A percentile compares a stretch with the other conserved stretches of the same genome.
Conservation (phyloP, 2,113 vertebrate species). For the Tetrax tetrax region DNA sequence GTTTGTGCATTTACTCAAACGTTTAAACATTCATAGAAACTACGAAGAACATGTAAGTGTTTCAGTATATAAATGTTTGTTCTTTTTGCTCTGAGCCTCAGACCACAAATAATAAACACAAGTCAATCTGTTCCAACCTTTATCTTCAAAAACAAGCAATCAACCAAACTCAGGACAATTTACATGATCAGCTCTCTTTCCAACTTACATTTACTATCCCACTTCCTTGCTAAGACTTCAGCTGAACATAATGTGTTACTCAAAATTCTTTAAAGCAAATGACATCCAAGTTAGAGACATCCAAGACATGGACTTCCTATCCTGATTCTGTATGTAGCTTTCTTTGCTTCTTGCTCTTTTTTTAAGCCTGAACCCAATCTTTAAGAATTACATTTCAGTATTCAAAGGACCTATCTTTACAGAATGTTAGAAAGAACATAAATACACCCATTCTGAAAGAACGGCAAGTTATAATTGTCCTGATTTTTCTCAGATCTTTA, state of each 20-base stretch:
- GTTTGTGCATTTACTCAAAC: neutral
- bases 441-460: neutral
- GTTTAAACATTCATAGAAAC: neutral
- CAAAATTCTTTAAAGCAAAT: neutral
- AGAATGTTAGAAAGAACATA: neutral
- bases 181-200: neutral
- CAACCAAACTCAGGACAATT: constrained; percentile 15
- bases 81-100: neutral
- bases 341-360: neutral
- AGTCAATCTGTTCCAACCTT: constrained; percentile 36
- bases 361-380: neutral
- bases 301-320: neutral
- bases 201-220: neutral
- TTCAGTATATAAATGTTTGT: neutral
- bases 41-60: neutral
- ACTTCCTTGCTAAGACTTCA: neutral
- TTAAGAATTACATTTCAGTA: neutral
- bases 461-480: neutral
- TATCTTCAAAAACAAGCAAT: constrained; percentile 44
- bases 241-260: neutral
- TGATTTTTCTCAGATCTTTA: neutral
- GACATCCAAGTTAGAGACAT: neutral
- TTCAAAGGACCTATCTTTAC: neutral
- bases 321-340: neutral
- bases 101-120: constrained; percentile 17